phyloP scores from a whole-genome alignment of 2,113 vertebrate species.

The Carlito syrichta region DNA sequence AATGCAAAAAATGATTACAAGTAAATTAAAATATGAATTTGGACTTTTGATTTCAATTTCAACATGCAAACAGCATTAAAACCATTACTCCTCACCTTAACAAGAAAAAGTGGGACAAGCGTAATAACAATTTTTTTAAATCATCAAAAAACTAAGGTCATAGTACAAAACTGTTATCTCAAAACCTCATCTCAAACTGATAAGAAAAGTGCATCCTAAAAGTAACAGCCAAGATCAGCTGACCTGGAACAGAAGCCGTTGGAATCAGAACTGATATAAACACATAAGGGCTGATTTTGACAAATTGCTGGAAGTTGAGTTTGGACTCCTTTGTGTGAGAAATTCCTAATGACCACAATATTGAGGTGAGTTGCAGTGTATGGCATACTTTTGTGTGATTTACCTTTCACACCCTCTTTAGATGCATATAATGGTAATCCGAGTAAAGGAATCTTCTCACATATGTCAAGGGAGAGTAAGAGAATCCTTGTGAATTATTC shows the following conservation, averaged over 20 bases:
- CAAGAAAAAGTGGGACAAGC: not conserved
- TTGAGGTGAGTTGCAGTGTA: accelerated
- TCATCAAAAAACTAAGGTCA: not conserved
- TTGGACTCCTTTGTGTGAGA: accelerated
- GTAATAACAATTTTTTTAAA: not conserved
- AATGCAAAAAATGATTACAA: not conserved
- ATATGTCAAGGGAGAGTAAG: not conserved
- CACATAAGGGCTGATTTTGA: not conserved
- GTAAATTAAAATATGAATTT: not conserved
- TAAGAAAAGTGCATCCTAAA: not conserved
- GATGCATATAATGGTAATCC: not conserved
- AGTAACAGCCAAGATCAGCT: not conserved
- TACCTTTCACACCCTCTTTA: not conserved
- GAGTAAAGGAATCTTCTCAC: not conserved
- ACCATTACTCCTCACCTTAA: not conserved
- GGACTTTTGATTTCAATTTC: not conserved
- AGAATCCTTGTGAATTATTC: not conserved
- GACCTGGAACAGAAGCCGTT: not conserved
- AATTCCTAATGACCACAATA: not conserved
- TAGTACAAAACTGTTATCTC: not conserved
- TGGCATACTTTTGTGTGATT: not conserved
- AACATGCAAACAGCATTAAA: not conserved
- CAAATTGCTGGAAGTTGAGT: accelerated
- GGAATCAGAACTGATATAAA: not conserved
- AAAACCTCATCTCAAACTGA: not conserved